These are phyloP conservation scores for Hippolais icterina DNA, from an alignment of 2,113 vertebrate genomes.

Conservation along the genomic window DNA sequence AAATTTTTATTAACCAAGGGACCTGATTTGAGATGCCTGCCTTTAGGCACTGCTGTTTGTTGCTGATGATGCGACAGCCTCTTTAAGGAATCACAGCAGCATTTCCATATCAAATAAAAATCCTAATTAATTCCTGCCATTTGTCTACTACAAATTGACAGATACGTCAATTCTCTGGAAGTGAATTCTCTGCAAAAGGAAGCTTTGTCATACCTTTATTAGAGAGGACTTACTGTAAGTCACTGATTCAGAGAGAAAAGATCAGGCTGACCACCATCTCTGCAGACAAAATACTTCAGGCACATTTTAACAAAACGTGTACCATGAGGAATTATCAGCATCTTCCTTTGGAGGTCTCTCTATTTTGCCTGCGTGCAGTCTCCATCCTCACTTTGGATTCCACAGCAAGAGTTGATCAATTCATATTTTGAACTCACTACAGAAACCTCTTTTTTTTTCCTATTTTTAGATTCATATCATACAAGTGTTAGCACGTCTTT, in stretches of 20 bases:
- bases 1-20: slow-evolving; percentile 41
- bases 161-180: not conserved
- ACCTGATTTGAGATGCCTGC: slow-evolving; percentile 1
- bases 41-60: not conserved
- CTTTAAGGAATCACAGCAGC: slow-evolving; percentile 12
- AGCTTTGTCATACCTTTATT: not conserved
- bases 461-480: not conserved
- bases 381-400: not conserved
- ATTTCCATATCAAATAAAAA: slow-evolving; percentile 47
- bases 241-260: not conserved
- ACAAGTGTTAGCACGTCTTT: not conserved
- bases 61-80: not conserved
- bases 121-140: not conserved
- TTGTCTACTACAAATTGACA: slow-evolving; percentile 11
- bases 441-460: not conserved
- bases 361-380: not conserved
- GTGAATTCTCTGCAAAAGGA: not conserved
- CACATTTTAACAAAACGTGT: not conserved
- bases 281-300: not conserved
- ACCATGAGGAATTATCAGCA: not conserved
- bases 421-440: not conserved
- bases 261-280: not conserved
- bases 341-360: not conserved
- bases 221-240: not conserved
- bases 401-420: not conserved